Conservation (phyloP, 2,888 invertebrate species). For the Deroplatys truncata region DNA sequence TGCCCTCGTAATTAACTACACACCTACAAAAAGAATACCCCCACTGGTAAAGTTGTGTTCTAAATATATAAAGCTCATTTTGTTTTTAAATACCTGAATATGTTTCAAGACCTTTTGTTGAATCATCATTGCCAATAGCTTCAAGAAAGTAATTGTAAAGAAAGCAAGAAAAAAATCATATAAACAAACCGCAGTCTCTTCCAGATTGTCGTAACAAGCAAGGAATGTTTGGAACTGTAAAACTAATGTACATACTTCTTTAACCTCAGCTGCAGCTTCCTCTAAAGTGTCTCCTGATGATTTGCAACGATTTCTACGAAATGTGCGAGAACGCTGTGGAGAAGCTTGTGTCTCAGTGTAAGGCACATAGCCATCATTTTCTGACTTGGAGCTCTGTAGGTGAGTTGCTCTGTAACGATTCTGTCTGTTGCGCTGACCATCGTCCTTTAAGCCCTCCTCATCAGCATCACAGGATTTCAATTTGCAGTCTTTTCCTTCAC, state of each 20-base stretch:
- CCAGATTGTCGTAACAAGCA: not conserved
- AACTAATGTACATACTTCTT: not conserved
- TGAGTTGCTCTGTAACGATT: not conserved
- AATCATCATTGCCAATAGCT: too few relatives aligned
- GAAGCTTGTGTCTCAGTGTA: not conserved
- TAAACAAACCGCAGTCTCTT: too few relatives aligned
- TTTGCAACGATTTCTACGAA: constrained; percentile 4
- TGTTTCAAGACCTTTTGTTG: too few relatives aligned
- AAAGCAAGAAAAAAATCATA: too few relatives aligned
- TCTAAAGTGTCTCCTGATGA: not conserved
- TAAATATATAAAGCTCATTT: too few relatives aligned
- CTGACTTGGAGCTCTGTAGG: not conserved
- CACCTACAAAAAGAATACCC: too few relatives aligned
- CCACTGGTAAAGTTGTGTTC: too few relatives aligned
- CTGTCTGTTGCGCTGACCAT: not conserved
- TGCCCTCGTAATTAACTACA: too few relatives aligned
- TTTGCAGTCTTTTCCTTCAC: constrained; percentile 57
- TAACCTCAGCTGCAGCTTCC: not conserved
- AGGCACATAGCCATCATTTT: not conserved
- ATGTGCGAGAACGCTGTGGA: not conserved
- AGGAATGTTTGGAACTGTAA: not conserved
- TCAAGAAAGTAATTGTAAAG: too few relatives aligned
- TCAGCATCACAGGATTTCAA: constrained; percentile 69
- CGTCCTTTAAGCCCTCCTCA: constrained; percentile 42
- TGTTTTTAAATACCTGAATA: too few relatives aligned